Conservation (phyloP, 2,888 invertebrate genomes). For the Lathronympha strigana region DNA sequence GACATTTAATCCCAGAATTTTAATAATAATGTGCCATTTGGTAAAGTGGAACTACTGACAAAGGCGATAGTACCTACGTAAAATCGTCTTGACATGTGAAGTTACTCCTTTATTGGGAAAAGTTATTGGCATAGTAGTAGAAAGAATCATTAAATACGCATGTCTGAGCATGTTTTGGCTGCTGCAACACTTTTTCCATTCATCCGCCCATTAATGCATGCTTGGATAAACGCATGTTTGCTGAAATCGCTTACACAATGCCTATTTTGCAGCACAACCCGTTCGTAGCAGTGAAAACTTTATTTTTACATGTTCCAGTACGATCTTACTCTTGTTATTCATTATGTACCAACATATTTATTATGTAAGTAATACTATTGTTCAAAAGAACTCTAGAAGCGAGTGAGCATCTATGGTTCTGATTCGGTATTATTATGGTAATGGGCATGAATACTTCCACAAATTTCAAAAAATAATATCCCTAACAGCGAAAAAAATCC, state of each 20-base stretch:
- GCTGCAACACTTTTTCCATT: background rate
- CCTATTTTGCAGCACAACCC: background rate
- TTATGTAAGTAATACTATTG: background rate
- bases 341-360: no score
- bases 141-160: background rate
- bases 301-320: background rate
- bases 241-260: background rate
- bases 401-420: background rate
- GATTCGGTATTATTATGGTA: conserved; percentile 24
- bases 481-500: conserved; percentile 9
- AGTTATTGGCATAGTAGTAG: no score
- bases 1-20: no score
- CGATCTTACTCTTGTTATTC: no score
- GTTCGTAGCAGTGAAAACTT: background rate
- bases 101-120: no score
- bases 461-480: background rate
- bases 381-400: background rate
- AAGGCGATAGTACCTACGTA: no score
- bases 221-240: conserved; percentile 4
- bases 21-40: no score
- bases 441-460: conserved; percentile 20
- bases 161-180: background rate
- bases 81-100: no score
- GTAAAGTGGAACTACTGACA: no score
- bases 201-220: background rate